Evolutionary conservation across 2,888 invertebrate species (phyloP).

Genomic region (Drosophila subquinaria): DNA sequence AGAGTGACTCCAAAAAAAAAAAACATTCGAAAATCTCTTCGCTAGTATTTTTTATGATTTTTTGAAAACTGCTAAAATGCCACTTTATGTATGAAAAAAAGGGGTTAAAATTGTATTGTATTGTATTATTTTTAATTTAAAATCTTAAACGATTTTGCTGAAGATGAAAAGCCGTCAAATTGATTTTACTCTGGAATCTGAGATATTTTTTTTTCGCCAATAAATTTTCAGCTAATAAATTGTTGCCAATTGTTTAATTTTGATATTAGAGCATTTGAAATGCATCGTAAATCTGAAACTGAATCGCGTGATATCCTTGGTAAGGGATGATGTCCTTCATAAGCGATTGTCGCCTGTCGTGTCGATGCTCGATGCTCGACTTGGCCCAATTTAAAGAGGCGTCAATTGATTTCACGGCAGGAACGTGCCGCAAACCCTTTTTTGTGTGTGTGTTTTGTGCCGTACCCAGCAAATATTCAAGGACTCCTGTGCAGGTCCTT

Average conservation of each 20-base stretch:
- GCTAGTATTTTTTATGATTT: too few species aligned
- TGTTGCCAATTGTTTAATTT: neutral
- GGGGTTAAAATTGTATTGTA: too few species aligned
- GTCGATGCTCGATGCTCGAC: slow-evolving; percentile 8
- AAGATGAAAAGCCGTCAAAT: too few species aligned
- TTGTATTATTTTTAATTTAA: too few species aligned
- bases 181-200: too few species aligned
- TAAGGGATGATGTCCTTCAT: neutral
- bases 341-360: neutral
- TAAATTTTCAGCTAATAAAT: too few species aligned
- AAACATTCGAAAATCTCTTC: too few species aligned
- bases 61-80: too few species aligned
- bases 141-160: too few species aligned
- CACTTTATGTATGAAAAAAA: too few species aligned
- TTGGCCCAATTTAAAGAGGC: slow-evolving; percentile 38
- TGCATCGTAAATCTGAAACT: neutral
- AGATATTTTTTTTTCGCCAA: too few species aligned
- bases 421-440: slow-evolving; percentile 56
- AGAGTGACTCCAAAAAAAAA: too few species aligned
- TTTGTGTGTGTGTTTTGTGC: slow-evolving; percentile 2
- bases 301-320: neutral
- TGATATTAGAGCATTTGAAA: neutral
- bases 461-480: slow-evolving; percentile 9
- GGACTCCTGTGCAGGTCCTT: slow-evolving; percentile 31
- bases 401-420: slow-evolving; percentile 65